Conservation (phyloP, 2,113 vertebrate species). For the Melanostigma gelatinosum region DNA sequence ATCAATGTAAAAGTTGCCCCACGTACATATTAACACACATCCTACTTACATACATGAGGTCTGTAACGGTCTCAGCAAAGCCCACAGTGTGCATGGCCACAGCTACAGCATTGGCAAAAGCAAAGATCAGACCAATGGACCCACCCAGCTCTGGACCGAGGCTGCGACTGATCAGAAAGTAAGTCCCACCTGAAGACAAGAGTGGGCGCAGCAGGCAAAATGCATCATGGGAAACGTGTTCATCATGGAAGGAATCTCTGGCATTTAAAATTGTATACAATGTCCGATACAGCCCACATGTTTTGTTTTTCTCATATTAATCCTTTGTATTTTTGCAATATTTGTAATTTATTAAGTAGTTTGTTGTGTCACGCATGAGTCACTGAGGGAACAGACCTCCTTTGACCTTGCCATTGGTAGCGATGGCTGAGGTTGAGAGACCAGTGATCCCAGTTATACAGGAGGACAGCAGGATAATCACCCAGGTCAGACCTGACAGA, state of each 20-base stretch:
- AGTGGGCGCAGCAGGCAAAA: too few species aligned
- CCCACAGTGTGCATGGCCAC: slow-evolving; percentile 99
- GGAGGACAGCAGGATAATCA: slow-evolving; percentile 84
- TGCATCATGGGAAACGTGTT: neutral
- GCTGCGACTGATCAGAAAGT: slow-evolving; percentile 98
- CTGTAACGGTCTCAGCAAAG: slow-evolving; percentile 93
- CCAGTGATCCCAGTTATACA: slow-evolving; percentile 86
- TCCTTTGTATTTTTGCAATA: neutral
- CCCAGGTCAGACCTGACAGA: slow-evolving; percentile 82
- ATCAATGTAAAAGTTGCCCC: neutral
- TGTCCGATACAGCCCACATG: neutral
- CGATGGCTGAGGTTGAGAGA: slow-evolving; percentile 85
- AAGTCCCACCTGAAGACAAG: slow-evolving; percentile 89
- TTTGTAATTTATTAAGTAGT: neutral
- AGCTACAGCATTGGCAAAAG: slow-evolving; percentile 94
- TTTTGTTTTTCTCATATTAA: neutral
- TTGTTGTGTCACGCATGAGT: neutral
- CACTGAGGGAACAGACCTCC: slow-evolving; percentile 68
- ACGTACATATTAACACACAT: neutral
- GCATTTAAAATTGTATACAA: neutral
- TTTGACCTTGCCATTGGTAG: slow-evolving; percentile 87
- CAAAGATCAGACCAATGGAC: slow-evolving; percentile 96
- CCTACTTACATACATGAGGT: slow-evolving; percentile 86
- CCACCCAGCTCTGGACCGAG: slow-evolving; percentile 95
- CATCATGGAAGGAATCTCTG: neutral